phyloP scores from a whole-genome alignment of 2,888 invertebrate species.

The Lypha dubia region DNA sequence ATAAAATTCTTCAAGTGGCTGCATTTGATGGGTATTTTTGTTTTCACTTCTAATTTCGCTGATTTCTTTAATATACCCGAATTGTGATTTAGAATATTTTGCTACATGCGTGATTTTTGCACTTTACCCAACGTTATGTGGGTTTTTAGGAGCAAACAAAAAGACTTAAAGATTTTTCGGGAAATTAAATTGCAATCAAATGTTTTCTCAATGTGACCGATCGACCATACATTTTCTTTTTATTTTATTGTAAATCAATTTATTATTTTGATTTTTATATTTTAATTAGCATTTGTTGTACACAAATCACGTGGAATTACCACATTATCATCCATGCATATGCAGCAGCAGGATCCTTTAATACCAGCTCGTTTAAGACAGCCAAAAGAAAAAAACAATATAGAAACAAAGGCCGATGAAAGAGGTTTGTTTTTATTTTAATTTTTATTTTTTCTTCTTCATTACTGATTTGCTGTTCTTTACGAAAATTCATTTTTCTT shows the following conservation, averaged over 20 bases:
- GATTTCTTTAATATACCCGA: too few species aligned
- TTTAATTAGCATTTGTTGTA: conserved; percentile 87
- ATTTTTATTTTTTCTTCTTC: neutral
- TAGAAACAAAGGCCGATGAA: conserved; percentile 88
- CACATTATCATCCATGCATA: conserved; percentile 87
- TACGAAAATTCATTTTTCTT: conserved; percentile 4
- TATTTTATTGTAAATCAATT: conserved; percentile 16
- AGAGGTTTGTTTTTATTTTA: conserved; percentile 84
- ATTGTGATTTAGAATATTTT: too few species aligned
- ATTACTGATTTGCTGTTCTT: conserved; percentile 40
- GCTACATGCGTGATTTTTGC: too few species aligned
- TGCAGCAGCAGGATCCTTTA: conserved; percentile 84
- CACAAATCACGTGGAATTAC: conserved; percentile 91
- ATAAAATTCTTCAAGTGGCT: too few species aligned
- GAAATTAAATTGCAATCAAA: too few species aligned
- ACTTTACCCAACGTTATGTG: too few species aligned
- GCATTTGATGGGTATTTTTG: too few species aligned
- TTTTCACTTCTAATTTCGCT: too few species aligned
- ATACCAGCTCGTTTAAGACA: conserved; percentile 85
- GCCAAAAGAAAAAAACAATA: conserved; percentile 86
- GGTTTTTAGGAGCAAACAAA: too few species aligned
- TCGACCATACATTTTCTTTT: neutral
- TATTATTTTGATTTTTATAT: conserved; percentile 61
- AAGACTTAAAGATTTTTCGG: too few species aligned
- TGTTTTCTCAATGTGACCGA: neutral